Evolutionary conservation across 2,797 vertebrate species (phyloP), one percentile per base, ranked within the genome.

Genomic region (Lacerta bilineata): DNA sequence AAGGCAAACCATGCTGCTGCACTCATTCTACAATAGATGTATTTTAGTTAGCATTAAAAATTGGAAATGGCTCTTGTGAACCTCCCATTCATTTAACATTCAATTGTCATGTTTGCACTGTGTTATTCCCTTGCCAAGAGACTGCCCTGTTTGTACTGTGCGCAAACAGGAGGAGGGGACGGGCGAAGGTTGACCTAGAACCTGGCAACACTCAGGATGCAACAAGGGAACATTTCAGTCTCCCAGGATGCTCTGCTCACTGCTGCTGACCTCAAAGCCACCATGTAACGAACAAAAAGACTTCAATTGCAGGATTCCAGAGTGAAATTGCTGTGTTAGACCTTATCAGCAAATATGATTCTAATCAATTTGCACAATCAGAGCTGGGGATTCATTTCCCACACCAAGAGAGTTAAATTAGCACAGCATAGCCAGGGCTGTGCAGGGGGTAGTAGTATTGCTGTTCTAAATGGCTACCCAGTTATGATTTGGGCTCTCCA

Each of bases 271-370:
- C 39, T 43, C 46, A n/a, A 8, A 80, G 33, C 41, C 66, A 72
- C 3, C 33, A 80, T 7, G 5, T 9, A 50, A 18, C 17, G 25
- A 43, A n/a, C 25, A 41, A 43, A 20, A 74, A 29, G 25, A 23
- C 68, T 80, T 59, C 69, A 81, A 41, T 61, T 15, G 2, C 15
- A 41, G 17, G 50, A 50, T 68, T 80, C 36, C 8, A 50, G n/a
- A 15, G 43, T 72, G 27, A 81, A 81, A 43, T 4, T 36, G 59
- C 50, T 75, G 23, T 39, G 25, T 17, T 41, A 66, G 36, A 64
- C 77, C 43, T 33, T 86, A 86, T 86, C 41, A 68, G 11, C 77
- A 50, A 29, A 80, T 86, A 1, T 79, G n/a, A 79, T 86, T 71
- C 64, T 55, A 55, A 33, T 69, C 41, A 50, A 69, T 78, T 41